Conservation (phyloP, 2,797 vertebrate species). For the Dendrocincla tyrannina region DNA sequence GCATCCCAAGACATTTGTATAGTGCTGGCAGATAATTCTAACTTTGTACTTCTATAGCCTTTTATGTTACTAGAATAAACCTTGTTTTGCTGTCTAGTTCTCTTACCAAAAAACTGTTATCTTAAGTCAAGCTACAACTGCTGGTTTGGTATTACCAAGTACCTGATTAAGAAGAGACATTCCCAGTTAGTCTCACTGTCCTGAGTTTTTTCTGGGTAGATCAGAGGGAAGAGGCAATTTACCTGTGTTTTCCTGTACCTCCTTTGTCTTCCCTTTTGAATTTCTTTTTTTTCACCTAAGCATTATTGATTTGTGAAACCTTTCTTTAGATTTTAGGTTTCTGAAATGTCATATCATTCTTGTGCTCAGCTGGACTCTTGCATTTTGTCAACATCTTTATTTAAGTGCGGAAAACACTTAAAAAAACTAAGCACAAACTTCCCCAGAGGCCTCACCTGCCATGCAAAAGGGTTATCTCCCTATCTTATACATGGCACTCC, state of each 20-base stretch:
- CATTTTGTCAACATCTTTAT: neutral
- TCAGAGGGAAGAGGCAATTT: neutral
- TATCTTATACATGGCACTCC: neutral
- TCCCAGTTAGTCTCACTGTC: neutral
- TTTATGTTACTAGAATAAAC: neutral
- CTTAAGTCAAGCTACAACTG: neutral
- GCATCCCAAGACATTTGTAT: neutral
- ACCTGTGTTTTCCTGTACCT: neutral
- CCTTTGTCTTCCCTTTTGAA: neutral
- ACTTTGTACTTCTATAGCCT: neutral
- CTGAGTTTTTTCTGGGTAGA: neutral
- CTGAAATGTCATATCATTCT: neutral
- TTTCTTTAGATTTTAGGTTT: neutral
- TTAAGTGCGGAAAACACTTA: too few species aligned
- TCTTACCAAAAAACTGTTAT: neutral
- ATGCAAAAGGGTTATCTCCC: neutral
- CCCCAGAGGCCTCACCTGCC: neutral
- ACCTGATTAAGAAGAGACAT: neutral
- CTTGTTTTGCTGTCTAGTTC: neutral
- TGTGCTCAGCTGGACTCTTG: neutral
- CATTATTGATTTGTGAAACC: neutral
- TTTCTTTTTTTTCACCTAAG: neutral
- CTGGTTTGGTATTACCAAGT: neutral
- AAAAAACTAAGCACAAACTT: neutral
- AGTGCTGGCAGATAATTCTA: neutral